phyloP scores from a whole-genome alignment of 2,888 invertebrate genomes.

The Scrobipalpa costella region DNA sequence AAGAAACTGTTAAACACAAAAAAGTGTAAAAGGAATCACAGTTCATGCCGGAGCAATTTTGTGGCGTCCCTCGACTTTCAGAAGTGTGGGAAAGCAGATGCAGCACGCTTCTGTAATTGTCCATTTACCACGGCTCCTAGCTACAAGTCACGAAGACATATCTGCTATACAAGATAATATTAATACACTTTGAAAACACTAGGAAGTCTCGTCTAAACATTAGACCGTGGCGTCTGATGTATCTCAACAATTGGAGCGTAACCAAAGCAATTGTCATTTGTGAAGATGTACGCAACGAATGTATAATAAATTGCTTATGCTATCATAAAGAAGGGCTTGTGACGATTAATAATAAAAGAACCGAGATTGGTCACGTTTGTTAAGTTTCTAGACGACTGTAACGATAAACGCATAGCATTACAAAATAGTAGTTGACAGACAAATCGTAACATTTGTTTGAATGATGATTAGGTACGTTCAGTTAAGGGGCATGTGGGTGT shows the following conservation, averaged over 20 bases:
- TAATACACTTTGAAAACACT: slow-evolving; percentile 29
- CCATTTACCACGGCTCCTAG: slow-evolving; percentile 40
- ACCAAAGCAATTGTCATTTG: slow-evolving; percentile 43
- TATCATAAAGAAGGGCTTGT: slow-evolving; percentile 25
- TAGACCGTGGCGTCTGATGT: slow-evolving; percentile 36
- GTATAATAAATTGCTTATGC: slow-evolving; percentile 46
- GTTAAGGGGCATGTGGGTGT: slow-evolving; percentile 3
- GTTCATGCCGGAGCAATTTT: slow-evolving; percentile 35
- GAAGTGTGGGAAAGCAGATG: slow-evolving; percentile 38
- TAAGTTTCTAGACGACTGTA: slow-evolving; percentile 9
- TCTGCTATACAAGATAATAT: slow-evolving; percentile 13
- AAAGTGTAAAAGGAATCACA: slow-evolving; percentile 24
- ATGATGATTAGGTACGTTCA: not conserved
- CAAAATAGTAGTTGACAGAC: slow-evolving; percentile 11
- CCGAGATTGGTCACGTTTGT: slow-evolving; percentile 29
- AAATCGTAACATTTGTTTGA: slow-evolving; percentile 13
- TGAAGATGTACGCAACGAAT: slow-evolving; percentile 45
- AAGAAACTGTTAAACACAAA: not conserved
- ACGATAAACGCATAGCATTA: not conserved
- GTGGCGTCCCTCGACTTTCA: slow-evolving; percentile 32
- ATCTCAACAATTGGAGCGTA: slow-evolving; percentile 48
- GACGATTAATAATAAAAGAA: slow-evolving; percentile 24
- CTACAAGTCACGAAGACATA: slow-evolving; percentile 39
- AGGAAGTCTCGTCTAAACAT: slow-evolving; percentile 18
- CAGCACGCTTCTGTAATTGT: slow-evolving; percentile 44